These are phyloP conservation scores for Apoda limacodes DNA, from an alignment of 2,888 invertebrate species.

Conservation along the genomic window DNA sequence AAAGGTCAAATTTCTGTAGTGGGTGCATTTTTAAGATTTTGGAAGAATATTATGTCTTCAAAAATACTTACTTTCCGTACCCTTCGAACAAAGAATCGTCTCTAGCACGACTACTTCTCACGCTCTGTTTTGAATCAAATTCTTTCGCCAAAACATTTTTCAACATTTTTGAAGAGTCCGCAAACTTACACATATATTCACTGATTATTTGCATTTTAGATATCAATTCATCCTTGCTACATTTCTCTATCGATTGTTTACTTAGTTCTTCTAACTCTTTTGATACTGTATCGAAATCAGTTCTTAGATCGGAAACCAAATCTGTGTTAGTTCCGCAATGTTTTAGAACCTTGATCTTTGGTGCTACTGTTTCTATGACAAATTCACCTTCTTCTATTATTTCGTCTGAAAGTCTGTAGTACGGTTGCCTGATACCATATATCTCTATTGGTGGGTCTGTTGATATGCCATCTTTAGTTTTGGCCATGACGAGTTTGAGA, in stretches of 20 bases:
- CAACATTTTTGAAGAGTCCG: constrained; percentile 46
- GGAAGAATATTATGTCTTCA: background rate
- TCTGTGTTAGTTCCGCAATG: constrained; percentile 46
- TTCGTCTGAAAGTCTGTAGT: constrained; percentile 38
- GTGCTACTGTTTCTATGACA: constrained; percentile 42
- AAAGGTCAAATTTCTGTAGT: too few relatives aligned
- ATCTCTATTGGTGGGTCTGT: constrained; percentile 25
- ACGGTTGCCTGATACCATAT: constrained; percentile 35
- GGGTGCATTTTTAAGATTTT: too few relatives aligned
- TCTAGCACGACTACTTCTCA: constrained; percentile 24
- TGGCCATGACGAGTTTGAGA: constrained; percentile 49
- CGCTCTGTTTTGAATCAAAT: constrained; percentile 31
- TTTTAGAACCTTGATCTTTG: constrained; percentile 48
- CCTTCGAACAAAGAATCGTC: constrained; percentile 37
- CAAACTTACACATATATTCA: constrained; percentile 54
- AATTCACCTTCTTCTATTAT: constrained; percentile 47
- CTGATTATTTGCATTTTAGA: constrained; percentile 48
- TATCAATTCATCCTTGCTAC: constrained; percentile 33
- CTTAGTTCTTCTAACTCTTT: constrained; percentile 38
- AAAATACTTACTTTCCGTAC: constrained; percentile 44
- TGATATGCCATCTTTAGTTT: constrained; percentile 45
- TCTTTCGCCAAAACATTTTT: constrained; percentile 46
- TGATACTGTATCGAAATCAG: constrained; percentile 30
- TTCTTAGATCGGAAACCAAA: constrained; percentile 33
- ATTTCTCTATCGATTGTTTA: constrained; percentile 25